phyloP scores from a whole-genome alignment of 2,113 vertebrate genomes.

The Cinclus mexicanus region DNA sequence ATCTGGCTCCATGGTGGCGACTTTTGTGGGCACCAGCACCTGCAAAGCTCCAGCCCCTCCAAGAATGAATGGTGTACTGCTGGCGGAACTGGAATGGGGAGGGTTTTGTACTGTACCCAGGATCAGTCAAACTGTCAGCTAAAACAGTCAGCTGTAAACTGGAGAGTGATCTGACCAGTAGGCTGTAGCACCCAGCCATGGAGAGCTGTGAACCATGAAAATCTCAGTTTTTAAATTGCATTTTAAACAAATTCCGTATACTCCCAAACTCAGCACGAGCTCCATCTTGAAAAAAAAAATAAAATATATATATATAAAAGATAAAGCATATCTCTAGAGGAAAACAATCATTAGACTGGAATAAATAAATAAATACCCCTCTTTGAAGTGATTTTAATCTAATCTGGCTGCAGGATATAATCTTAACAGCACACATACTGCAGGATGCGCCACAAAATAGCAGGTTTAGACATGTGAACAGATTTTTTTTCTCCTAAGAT shows the following conservation, averaged over 20 bases:
- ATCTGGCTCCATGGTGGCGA: not conserved
- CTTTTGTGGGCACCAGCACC: slow-evolving; percentile 9
- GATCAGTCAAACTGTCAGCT: not conserved
- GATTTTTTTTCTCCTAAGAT: not conserved
- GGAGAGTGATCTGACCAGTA: not conserved
- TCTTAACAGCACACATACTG: not conserved
- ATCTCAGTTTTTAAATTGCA: not conserved
- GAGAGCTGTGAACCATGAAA: not conserved
- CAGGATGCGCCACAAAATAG: not conserved
- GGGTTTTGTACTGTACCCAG: not conserved
- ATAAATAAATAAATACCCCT: slow-evolving; percentile 49
- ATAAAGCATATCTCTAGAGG: not conserved
- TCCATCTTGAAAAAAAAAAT: slow-evolving; percentile 5
- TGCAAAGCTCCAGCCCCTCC: not conserved
- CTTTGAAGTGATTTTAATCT: slow-evolving; percentile 55
- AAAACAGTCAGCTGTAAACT: not conserved
- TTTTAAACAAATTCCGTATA: not conserved
- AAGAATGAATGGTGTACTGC: not conserved
- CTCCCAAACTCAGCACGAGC: not conserved
- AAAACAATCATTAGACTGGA: slow-evolving; percentile 26
- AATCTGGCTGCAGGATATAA: slow-evolving; percentile 49
- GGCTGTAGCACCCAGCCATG: not conserved
- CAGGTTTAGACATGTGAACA: slow-evolving; percentile 34
- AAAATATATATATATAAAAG: not conserved
- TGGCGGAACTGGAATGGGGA: not conserved